Evolutionary conservation across 2,113 vertebrate genomes (phyloP).

Genomic region (Chloropsis hardwickii): DNA sequence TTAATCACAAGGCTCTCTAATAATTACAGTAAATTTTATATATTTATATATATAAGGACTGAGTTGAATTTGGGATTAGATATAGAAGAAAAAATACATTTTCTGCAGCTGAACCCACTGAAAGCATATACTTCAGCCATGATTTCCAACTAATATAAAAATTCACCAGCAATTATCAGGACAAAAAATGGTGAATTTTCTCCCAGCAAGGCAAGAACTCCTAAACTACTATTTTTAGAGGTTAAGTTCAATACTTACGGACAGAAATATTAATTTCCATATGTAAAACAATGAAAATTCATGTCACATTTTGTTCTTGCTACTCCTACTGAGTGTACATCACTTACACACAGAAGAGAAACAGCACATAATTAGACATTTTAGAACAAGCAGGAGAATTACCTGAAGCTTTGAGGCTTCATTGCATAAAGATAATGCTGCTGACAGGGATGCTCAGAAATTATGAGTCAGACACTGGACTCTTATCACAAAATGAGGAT

Average conservation of each 20-base stretch:
- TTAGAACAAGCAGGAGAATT: background rate
- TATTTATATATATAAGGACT: background rate
- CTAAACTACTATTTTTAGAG: background rate
- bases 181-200: background rate
- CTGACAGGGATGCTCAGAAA: background rate
- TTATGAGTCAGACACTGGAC: background rate
- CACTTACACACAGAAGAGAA: background rate
- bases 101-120: background rate
- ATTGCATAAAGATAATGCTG: background rate
- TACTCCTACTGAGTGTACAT: background rate
- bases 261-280: background rate
- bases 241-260: background rate
- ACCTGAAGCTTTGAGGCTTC: background rate
- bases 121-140: background rate
- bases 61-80: background rate
- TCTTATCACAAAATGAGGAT: background rate
- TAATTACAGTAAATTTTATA: background rate
- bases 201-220: background rate
- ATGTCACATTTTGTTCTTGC: background rate
- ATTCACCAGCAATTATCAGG: background rate
- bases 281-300: background rate
- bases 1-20: background rate
- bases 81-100: background rate
- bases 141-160: background rate
- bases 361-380: background rate